A percentile compares a stretch with the other conserved stretches of the same genome.
Conservation (phyloP, 2,113 vertebrate species). For the Catharus fuscescens region DNA sequence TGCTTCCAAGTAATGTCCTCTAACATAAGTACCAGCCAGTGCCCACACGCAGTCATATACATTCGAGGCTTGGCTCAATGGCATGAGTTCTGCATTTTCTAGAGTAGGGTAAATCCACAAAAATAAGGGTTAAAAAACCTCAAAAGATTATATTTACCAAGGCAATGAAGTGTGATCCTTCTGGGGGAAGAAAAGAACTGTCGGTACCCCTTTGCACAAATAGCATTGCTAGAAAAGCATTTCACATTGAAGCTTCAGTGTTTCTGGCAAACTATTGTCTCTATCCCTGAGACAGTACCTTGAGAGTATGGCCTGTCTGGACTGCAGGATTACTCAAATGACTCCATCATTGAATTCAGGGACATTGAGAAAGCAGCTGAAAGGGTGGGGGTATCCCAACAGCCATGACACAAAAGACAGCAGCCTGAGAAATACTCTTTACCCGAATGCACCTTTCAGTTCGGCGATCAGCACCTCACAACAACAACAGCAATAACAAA, state of each 20-base stretch:
- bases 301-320: slow-evolving; percentile 57
- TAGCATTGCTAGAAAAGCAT: slow-evolving; percentile 56
- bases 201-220: slow-evolving; percentile 55
- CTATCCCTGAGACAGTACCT: slow-evolving; percentile 70
- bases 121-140: slow-evolving; percentile 47
- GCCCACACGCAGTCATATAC: slow-evolving; percentile 49
- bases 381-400: slow-evolving; percentile 57
- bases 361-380: slow-evolving; percentile 75
- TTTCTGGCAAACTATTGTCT: slow-evolving; percentile 63
- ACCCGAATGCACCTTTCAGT: slow-evolving; percentile 69
- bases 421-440: slow-evolving; percentile 75
- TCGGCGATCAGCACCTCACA: slow-evolving; percentile 73
- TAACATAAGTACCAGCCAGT: slow-evolving; percentile 45
- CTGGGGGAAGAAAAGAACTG: slow-evolving; percentile 35
- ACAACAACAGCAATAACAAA: slow-evolving; percentile 31
- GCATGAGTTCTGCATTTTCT: slow-evolving; percentile 61
- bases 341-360: slow-evolving; percentile 62
- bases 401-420: slow-evolving; percentile 58
- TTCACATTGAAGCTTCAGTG: slow-evolving; percentile 63
- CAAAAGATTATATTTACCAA: slow-evolving; percentile 63
- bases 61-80: slow-evolving; percentile 73
- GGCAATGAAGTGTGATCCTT: slow-evolving; percentile 69
- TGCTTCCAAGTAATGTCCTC: slow-evolving; percentile 38
- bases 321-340: slow-evolving; percentile 66
- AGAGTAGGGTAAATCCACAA: slow-evolving; percentile 28